Evolutionary conservation across 1,140 invertebrate genomes (phyloP), one percentile per base, ranked within the genome.

Genomic region (Drosophila yakuba): DNA sequence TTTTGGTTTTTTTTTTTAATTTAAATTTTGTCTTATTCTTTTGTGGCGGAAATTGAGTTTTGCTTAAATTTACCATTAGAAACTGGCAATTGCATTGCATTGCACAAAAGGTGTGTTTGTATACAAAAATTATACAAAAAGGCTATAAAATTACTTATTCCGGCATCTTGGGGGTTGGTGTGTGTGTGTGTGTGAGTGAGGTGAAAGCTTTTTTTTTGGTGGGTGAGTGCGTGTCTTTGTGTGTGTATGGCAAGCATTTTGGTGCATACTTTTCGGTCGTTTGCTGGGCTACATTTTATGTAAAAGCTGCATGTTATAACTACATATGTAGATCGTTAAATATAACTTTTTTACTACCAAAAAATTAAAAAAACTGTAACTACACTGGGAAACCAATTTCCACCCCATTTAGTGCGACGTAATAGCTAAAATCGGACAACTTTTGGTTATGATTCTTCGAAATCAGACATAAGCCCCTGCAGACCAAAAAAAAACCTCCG

Each of bases 231-330:
- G 60, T 52, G 60, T 51, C 56, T 44, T 43, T 43, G 39, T 57
- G 32, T 57, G 25, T 73, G 38, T 72, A 41, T 51, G 47, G 63
- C 51, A 71, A 73, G 59, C 45, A 59, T 41, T 48, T 71, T 73
- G 56, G 47, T 64, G 81, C 80, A 84, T 84, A 79, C 60, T 82
- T 82, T 78, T 74, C 25, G 47, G 47, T 50, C 5, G 6, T 28
- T 15, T 15, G 17, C 17, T 39, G 44, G 68, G 59, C 51, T 59
- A 38, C 8, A 32, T 28, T 11, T 28, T 2, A 10, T 32, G 47
- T 50, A 50, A 32, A 50, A 50, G 47, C 47, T 15, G 47, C 47
- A n/a, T 47, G 44, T 47, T 6, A 47, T 32, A 32, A 32, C 28
- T 32, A 32, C 28, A 32, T 32, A n/a, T 28, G 25, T 48, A 48